Evolutionary conservation across 2,888 invertebrate species (phyloP).

Genomic region (Machimus atricapillus): DNA sequence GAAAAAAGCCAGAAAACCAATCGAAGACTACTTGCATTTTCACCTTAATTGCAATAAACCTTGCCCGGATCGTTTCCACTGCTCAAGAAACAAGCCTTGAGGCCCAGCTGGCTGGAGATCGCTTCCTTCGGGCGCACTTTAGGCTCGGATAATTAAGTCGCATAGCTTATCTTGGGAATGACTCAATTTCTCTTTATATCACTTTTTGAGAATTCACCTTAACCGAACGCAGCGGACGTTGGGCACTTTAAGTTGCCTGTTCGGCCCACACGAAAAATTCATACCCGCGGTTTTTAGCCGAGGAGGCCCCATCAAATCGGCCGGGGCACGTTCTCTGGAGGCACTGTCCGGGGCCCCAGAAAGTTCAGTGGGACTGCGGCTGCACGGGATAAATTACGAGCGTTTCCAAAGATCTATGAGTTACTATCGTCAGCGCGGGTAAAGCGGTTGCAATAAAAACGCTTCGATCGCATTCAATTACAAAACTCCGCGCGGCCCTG

Average conservation of each 20-base stretch:
- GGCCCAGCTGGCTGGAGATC: background rate
- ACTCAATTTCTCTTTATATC: slow-evolving; percentile 31
- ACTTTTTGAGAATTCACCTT: background rate
- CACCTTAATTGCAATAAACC: background rate
- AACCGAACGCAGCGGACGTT: background rate
- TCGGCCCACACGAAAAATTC: slow-evolving; percentile 21
- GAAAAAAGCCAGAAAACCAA: background rate
- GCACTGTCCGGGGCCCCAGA: background rate
- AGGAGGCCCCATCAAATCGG: background rate
- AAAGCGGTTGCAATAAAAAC: slow-evolving; percentile 26
- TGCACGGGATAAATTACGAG: slow-evolving; percentile 23
- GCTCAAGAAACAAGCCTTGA: background rate
- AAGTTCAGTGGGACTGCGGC: slow-evolving; percentile 13
- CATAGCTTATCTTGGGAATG: slow-evolving; percentile 16
- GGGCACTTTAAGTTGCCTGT: slow-evolving; percentile 22
- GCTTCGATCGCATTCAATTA: slow-evolving; percentile 37
- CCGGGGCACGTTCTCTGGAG: background rate
- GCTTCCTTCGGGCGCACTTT: background rate
- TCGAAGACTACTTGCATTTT: background rate
- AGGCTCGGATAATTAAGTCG: slow-evolving; percentile 22
- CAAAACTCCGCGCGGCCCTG: background rate
- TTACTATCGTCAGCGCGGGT: slow-evolving; percentile 20
- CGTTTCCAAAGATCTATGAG: slow-evolving; percentile 25
- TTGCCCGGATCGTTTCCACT: background rate
- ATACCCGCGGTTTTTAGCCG: background rate